Evolutionary conservation across 2,797 vertebrate species (phyloP).

Genomic region (Channa striata): DNA sequence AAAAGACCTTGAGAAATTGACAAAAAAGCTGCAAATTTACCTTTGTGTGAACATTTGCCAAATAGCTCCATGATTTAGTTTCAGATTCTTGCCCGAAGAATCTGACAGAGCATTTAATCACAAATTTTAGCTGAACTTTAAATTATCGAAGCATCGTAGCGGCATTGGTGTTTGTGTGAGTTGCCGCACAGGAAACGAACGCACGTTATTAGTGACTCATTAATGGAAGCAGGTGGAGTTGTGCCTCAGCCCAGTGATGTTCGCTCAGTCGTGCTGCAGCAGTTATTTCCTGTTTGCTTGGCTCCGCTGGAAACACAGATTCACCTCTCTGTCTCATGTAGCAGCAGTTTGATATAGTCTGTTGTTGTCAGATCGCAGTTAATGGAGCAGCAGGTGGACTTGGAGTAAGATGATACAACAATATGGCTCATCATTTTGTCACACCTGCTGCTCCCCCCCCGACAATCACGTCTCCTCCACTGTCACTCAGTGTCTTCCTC

Average conservation of each 20-base stretch:
- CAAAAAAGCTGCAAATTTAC: too few species aligned
- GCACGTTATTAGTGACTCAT: neutral
- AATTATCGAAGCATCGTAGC: too few species aligned
- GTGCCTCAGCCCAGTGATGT: neutral
- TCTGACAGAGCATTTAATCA: too few species aligned
- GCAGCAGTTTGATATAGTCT: slow-evolving; percentile 53
- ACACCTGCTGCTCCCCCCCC: slow-evolving; percentile 63
- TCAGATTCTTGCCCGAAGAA: too few species aligned
- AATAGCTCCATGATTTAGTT: too few species aligned
- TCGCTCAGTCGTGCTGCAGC: neutral
- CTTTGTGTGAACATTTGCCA: too few species aligned
- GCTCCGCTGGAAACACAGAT: slow-evolving; percentile 8
- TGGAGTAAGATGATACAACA: slow-evolving; percentile 55
- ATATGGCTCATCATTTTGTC: slow-evolving; percentile 61
- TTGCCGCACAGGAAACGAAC: neutral
- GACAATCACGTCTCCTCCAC: slow-evolving; percentile 50
- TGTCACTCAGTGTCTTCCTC: slow-evolving; percentile 52
- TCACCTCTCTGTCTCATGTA: slow-evolving; percentile 5
- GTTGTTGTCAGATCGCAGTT: slow-evolving; percentile 58
- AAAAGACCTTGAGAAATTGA: too few species aligned
- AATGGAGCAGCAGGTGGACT: slow-evolving; percentile 76
- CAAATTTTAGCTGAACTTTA: too few species aligned
- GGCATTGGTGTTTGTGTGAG: neutral
- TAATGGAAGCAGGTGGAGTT: slow-evolving; percentile 27
- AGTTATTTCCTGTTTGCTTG: slow-evolving; percentile 41